Percentiles rank a stretch among this genome's conserved stretches.
Conservation (phyloP, 2,797 vertebrate species). For the Halcyon badia region DNA sequence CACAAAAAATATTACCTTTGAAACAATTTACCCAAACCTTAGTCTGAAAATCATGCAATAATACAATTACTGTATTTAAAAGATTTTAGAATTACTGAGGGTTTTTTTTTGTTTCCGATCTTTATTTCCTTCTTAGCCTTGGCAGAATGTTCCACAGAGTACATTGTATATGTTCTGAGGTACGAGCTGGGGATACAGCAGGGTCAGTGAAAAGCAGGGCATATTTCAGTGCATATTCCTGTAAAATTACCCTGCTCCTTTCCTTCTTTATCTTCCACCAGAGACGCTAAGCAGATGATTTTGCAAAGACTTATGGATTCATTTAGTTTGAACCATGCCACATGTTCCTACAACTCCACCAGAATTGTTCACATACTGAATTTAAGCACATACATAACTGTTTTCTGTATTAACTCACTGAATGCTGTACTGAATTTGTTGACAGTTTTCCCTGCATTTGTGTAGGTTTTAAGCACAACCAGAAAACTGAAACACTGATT, state of each 20-base stretch:
- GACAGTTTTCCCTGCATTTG: background rate
- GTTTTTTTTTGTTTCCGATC: background rate
- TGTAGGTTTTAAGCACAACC: background rate
- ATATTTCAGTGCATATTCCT: slow-evolving; percentile 35
- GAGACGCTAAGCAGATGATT: slow-evolving; percentile 45
- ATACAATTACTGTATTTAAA: background rate
- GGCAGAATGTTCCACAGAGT: background rate
- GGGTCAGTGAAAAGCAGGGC: slow-evolving; percentile 11
- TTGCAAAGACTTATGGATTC: slow-evolving; percentile 58
- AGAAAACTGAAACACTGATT: background rate
- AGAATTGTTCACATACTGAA: slow-evolving; percentile 24
- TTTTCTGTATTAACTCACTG: slow-evolving; percentile 5
- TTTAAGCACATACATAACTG: background rate
- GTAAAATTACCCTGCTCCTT: slow-evolving; percentile 23
- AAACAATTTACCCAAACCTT: background rate
- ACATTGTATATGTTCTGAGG: background rate
- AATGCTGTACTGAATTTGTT: background rate
- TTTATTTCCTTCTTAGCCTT: background rate
- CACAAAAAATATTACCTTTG: background rate
- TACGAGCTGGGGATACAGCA: background rate
- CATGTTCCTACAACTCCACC: slow-evolving; percentile 34
- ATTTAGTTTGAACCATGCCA: slow-evolving; percentile 59
- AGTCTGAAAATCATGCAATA: slow-evolving; percentile 26
- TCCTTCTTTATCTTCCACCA: slow-evolving; percentile 43
- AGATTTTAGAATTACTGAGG: background rate